Evolutionary conservation across 1,140 invertebrate genomes (phyloP).

Genomic region (Zaprionus camerounensis): DNA sequence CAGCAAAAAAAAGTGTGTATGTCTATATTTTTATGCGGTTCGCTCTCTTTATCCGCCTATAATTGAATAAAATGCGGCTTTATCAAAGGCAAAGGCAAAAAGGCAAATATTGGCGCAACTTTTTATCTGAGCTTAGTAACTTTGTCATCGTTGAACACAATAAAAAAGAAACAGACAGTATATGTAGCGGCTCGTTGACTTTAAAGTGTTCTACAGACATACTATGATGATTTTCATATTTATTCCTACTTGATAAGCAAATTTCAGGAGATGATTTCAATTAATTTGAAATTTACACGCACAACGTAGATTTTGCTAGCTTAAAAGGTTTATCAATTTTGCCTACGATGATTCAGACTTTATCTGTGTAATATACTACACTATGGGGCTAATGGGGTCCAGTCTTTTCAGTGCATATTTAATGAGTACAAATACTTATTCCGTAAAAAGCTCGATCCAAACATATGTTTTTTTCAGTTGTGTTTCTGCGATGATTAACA

Average conservation of each 20-base stretch:
- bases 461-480: background rate
- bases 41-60: constrained; percentile 66
- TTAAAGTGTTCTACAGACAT: constrained; percentile 13
- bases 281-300: background rate
- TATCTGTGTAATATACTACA: constrained; percentile 14
- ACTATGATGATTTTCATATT: background rate
- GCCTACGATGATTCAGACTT: background rate
- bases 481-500: background rate
- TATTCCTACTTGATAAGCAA: background rate
- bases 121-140: constrained; percentile 68
- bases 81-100: constrained; percentile 54
- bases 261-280: too few species aligned
- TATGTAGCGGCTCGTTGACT: background rate
- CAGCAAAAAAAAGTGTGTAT: background rate
- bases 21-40: constrained; percentile 29
- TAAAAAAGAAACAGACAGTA: background rate
- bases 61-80: constrained; percentile 74
- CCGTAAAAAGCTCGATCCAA: background rate
- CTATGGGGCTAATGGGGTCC: background rate
- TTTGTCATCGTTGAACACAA: constrained; percentile 43
- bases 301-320: background rate
- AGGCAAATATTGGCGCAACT: constrained; percentile 69
- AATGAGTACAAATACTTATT: constrained; percentile 43
- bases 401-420: constrained; percentile 1
- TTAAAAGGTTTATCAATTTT: background rate